Conservation (phyloP, 2,888 invertebrate species). For the Drosophila aldrichi region DNA sequence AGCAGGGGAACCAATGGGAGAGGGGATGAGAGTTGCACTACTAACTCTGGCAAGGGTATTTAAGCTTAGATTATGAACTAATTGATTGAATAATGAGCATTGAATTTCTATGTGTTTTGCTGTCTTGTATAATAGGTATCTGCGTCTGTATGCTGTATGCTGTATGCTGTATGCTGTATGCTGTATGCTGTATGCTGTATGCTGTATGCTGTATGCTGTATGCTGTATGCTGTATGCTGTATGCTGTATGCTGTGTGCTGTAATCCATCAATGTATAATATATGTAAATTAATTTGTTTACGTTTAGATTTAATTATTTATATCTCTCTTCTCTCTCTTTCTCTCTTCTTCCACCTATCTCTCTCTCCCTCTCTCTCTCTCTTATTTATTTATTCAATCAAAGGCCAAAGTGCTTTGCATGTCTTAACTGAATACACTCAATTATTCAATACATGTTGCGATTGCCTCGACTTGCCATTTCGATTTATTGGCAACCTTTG, state of each 20-base stretch:
- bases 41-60: neutral
- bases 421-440: conserved; percentile 30
- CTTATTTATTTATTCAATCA: conserved; percentile 8
- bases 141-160: too few relatives aligned
- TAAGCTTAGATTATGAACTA: neutral
- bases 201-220: too few relatives aligned
- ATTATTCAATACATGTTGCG: conserved; percentile 36
- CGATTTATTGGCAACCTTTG: conserved; percentile 45
- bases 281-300: conserved; percentile 7
- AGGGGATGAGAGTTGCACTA: neutral
- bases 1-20: too few relatives aligned
- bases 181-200: too few relatives aligned
- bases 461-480: conserved; percentile 26
- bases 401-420: conserved; percentile 1
- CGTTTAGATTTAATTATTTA: neutral
- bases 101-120: neutral
- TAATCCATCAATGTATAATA: neutral
- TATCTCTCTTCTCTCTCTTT: neutral
- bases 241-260: too few relatives aligned
- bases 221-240: too few relatives aligned
- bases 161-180: too few relatives aligned
- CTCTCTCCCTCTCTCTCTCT: neutral
- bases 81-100: neutral
- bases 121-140: too few relatives aligned
- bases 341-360: neutral